Base-by-base conservation (phyloP, 2,113 vertebrate genomes). In the Aplodontia rufa region DNA sequence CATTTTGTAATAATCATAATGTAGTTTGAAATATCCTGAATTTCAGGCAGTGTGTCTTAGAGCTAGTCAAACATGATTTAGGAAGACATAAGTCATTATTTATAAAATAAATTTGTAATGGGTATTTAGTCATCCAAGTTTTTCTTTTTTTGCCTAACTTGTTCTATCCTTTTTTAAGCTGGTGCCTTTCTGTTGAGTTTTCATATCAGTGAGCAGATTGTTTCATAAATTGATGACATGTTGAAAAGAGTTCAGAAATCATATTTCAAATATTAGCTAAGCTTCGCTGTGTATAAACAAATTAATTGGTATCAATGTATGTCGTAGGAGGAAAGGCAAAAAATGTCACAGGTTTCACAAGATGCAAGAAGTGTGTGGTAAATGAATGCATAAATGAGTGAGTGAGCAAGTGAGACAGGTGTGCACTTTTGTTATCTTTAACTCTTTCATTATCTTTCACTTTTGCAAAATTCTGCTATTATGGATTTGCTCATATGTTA, bases 201-300 rank as follows among this genome's bases (percentile, higher is more conserved):
- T 85, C 8, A 64, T 64, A 26, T 16, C 42, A 85, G 2, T 89
- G 55, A 93, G 17, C 6, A 76, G 83, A 69, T 47, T 81, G 47
- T 58, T 88, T 93, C 16, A 88, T 80, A 84, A 88, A 66, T 40
- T 69, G 32, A 71, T 55, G 62, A 60, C n/a, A 84, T 51, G 3
- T 47, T 91, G 64, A 83, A 13, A 20, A 89, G 58, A 83, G 87
- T n/a, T 76, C 26, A 87, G 75, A 92, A 92, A 84, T 49, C 8
- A 32, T 2, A 37, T 84, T 69, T 92, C 35, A 66, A 93, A 90
- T 40, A 42, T 69, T 58, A 30, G 8, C 60, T 79, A 32, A 35
- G 32, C 28, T 58, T 93, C n/a, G 42, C 20, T 60, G 45, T 55
- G 0, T 86, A n/a, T 24, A 64, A 84, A 7, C 12, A n/a, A n/a